Conservation (phyloP, 2,797 vertebrate genomes). For the Semotilus atromaculatus region DNA sequence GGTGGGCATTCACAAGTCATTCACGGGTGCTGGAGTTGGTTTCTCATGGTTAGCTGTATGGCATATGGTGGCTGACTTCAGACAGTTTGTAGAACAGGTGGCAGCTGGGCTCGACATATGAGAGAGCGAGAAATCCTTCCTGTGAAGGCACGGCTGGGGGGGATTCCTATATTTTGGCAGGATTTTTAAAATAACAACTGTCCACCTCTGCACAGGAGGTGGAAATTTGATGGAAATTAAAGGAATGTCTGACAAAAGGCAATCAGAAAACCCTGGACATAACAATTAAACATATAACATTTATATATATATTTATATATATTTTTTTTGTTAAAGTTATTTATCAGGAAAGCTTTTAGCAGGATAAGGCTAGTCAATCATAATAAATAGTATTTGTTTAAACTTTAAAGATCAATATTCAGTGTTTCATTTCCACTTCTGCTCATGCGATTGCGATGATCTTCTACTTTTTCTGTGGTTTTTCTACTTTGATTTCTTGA, state of each 20-base stretch:
- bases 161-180: slow-evolving; percentile 9
- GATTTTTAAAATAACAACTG: background rate
- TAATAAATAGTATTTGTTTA: background rate
- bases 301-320: background rate
- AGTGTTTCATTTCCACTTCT: background rate
- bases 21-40: slow-evolving; percentile 70
- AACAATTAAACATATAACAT: background rate
- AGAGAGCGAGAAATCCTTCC: slow-evolving; percentile 19
- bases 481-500: background rate
- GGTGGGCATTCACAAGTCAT: slow-evolving; percentile 72
- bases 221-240: background rate
- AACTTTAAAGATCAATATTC: background rate
- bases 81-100: slow-evolving; percentile 83
- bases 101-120: slow-evolving; percentile 58
- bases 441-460: background rate
- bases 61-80: slow-evolving; percentile 84
- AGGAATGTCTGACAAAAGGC: background rate
- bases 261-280: background rate
- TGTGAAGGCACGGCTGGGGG: background rate
- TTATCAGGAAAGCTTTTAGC: background rate
- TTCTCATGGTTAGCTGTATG: slow-evolving; percentile 70
- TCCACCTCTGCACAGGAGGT: background rate
- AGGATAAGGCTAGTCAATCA: background rate
- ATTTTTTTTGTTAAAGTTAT: no score
- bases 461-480: background rate